A percentile compares a stretch with the other conserved stretches of the same genome.
These are phyloP conservation scores for Zaprionus lachaisei DNA, from an alignment of 1,140 invertebrate species.

Conservation along the genomic window DNA sequence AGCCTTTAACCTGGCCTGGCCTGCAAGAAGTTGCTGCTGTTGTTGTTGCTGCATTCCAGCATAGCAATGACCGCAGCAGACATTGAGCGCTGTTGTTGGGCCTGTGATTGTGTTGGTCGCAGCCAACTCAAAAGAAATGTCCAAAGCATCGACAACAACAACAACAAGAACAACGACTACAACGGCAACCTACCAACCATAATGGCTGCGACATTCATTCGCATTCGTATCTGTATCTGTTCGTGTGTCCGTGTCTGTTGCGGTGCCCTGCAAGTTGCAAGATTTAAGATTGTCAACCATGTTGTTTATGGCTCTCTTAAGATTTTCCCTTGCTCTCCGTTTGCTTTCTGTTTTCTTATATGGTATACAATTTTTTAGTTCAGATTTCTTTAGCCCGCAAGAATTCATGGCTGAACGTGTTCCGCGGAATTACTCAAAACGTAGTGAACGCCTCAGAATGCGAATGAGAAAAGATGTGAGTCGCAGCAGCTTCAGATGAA, in stretches of 20 bases:
- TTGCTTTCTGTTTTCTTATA: constrained; percentile 42
- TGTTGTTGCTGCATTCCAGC: constrained; percentile 70
- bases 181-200: constrained; percentile 44
- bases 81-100: constrained; percentile 50
- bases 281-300: constrained; percentile 83
- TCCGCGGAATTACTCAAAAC: constrained; percentile 76
- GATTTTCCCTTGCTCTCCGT: constrained; percentile 66
- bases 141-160: constrained; percentile 45
- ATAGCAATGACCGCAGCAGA: constrained; percentile 80
- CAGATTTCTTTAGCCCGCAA: constrained; percentile 19
- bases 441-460: constrained; percentile 47
- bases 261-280: constrained; percentile 69
- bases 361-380: constrained; percentile 7
- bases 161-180: constrained; percentile 23
- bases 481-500: constrained; percentile 32
- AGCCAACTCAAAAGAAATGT: constrained; percentile 61
- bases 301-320: constrained; percentile 82
- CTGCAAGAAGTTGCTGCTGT: constrained; percentile 15
- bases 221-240: constrained; percentile 73
- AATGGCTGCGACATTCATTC: constrained; percentile 82
- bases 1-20: constrained; percentile 70
- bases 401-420: constrained; percentile 41
- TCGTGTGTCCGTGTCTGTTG: constrained; percentile 27
- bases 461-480: constrained; percentile 48
- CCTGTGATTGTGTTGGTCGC: constrained; percentile 54